phyloP scores from a whole-genome alignment of 1,140 invertebrate genomes.

The Zeugodacus cucurbitae region DNA sequence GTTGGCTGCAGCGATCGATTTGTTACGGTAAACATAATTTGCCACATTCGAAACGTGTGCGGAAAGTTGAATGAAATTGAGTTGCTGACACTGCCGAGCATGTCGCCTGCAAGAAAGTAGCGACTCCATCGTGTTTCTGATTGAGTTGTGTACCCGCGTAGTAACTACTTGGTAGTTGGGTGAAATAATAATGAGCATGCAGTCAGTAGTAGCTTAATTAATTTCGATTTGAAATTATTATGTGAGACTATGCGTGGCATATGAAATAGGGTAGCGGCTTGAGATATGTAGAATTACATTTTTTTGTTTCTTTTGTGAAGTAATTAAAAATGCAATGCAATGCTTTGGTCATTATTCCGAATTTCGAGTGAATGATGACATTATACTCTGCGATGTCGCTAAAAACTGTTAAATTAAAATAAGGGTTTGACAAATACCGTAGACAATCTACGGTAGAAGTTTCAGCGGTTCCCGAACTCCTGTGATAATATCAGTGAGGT shows the following conservation, averaged over 20 bases:
- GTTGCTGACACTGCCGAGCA: neutral
- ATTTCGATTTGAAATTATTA: neutral
- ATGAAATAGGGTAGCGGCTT: neutral
- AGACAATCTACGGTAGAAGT: no score
- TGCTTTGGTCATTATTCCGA: no score
- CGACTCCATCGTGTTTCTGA: neutral
- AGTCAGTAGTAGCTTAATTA: conserved; percentile 18
- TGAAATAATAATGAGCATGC: neutral
- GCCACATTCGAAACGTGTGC: conserved; percentile 15
- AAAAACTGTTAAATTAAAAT: no score
- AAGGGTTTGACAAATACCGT: no score
- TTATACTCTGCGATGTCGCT: no score
- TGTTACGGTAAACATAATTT: conserved; percentile 39
- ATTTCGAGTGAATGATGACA: no score
- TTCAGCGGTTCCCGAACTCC: no score
- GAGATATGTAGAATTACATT: no score
- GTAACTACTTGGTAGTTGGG: neutral
- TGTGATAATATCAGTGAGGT: no score
- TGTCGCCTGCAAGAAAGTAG: neutral
- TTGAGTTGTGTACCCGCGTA: neutral
- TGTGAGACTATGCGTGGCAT: neutral
- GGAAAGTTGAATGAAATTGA: conserved; percentile 22
- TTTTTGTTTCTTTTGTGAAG: no score
- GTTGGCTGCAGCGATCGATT: neutral
- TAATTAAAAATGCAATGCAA: no score